A percentile compares a stretch with the other conserved stretches of the same genome.
These are phyloP conservation scores for Dipodomys merriami DNA, from an alignment of 2,113 vertebrate species.

Conservation along the genomic window DNA sequence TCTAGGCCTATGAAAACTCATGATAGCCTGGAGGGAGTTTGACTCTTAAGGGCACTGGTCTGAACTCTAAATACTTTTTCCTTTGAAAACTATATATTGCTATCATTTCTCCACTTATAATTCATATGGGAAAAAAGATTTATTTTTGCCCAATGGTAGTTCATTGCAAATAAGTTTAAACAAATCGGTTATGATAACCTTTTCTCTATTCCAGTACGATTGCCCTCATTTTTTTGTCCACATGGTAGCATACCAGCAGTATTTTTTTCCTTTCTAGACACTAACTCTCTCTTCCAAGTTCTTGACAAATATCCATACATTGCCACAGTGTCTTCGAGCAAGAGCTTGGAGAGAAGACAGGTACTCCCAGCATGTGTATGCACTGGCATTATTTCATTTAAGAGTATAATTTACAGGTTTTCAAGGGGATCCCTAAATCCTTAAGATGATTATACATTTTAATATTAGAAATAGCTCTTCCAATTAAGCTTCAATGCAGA, in stretches of 20 bases:
- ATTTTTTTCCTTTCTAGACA: background rate
- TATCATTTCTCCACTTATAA: slow-evolving; percentile 3
- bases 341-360: too few species aligned
- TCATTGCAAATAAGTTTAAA: background rate
- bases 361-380: background rate
- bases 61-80: background rate
- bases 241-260: background rate
- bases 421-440: background rate
- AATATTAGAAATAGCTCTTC: background rate
- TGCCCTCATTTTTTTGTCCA: background rate
- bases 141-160: background rate
- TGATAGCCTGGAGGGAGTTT: background rate
- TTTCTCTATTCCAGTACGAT: background rate
- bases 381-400: background rate
- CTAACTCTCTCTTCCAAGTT: background rate
- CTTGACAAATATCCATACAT: too few species aligned
- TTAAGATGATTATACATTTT: slow-evolving; percentile 31
- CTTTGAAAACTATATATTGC: background rate
- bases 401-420: slow-evolving; percentile 10
- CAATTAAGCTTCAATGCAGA: background rate
- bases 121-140: background rate
- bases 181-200: background rate
- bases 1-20: background rate
- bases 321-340: too few species aligned
- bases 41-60: background rate